Percentiles rank a stretch among this genome's conserved stretches.
Evolutionary conservation across 1,140 invertebrate genomes (phyloP).

Genomic region (Cyphomyrmex costatus): DNA sequence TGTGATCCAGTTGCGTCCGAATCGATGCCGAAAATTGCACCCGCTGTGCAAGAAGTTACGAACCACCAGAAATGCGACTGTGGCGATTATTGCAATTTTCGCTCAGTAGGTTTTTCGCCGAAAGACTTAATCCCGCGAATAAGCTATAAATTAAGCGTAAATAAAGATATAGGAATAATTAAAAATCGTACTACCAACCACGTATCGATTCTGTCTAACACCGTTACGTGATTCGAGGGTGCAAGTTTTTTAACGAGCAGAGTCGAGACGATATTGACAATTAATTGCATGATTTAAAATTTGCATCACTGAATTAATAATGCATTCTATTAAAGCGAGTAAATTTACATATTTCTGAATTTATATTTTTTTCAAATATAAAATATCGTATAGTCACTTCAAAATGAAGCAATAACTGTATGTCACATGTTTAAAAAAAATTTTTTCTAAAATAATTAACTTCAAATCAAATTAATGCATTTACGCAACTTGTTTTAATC

Average conservation of each 20-base stretch:
- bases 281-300: background rate
- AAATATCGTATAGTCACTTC: background rate
- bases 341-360: background rate
- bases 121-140: background rate
- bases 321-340: background rate
- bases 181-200: background rate
- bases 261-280: background rate
- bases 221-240: background rate
- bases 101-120: background rate
- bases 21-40: constrained; percentile 29
- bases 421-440: background rate
- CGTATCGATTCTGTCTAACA: background rate
- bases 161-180: background rate
- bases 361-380: background rate
- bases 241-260: background rate
- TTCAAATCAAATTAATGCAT: background rate
- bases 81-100: background rate
- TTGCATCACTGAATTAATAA: constrained; percentile 6
- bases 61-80: background rate
- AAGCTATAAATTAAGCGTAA: background rate
- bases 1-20: constrained; percentile 59
- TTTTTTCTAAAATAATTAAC: background rate
- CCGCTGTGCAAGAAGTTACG: background rate
- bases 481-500: background rate
- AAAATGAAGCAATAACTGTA: background rate